Evolutionary conservation across 2,113 vertebrate genomes (phyloP).

Genomic region (Dendrocopos noguchii): DNA sequence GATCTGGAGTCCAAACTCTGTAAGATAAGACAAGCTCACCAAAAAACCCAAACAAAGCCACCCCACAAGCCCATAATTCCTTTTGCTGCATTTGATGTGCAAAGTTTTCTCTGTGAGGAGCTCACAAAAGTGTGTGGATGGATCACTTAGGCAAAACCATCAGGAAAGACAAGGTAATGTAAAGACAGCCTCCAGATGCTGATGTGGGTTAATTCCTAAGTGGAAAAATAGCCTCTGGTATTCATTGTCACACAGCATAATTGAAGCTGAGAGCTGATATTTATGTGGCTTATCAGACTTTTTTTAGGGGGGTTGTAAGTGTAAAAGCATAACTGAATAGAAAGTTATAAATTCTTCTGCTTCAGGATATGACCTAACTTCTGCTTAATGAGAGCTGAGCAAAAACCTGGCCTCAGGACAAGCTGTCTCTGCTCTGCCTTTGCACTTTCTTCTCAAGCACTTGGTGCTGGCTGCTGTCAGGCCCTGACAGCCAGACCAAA

Average conservation of each 20-base stretch:
- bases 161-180: background rate
- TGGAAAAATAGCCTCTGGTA: background rate
- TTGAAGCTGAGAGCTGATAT: constrained; percentile 7
- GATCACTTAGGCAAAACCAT: background rate
- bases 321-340: constrained; percentile 20
- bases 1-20: background rate
- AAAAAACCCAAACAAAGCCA: no score
- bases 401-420: background rate
- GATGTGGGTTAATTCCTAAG: constrained; percentile 17
- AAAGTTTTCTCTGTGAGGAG: background rate
- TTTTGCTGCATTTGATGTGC: background rate
- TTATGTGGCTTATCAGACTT: constrained; percentile 34
- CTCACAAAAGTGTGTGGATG: background rate
- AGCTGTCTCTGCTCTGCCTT: background rate
- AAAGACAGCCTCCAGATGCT: background rate
- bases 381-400: constrained; percentile 15
- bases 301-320: background rate
- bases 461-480: background rate
- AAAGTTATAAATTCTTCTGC: background rate
- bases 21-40: background rate
- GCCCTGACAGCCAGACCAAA: background rate
- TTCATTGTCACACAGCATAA: background rate
- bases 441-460: background rate
- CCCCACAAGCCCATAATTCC: no score
- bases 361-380: constrained; percentile 20